Conservation (phyloP, 2,888 invertebrate species). For the Imbricaverruca yamaguchii region DNA sequence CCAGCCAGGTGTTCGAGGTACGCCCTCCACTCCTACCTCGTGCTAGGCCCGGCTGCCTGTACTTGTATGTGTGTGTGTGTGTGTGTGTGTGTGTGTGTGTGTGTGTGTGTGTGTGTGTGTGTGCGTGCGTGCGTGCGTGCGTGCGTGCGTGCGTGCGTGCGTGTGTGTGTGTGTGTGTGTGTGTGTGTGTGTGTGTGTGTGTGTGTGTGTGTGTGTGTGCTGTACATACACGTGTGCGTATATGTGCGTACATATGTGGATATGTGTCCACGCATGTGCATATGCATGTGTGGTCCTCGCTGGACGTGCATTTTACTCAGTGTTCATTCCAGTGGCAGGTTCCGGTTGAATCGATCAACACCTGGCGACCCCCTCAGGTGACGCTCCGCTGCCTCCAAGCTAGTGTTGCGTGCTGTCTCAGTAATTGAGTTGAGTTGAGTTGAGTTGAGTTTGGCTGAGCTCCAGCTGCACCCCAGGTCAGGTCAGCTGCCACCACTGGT, state of each 20-base stretch:
- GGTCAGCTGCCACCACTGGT: no score
- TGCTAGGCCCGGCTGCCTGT: background rate
- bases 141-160: no score
- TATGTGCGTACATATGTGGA: background rate
- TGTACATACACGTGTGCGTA: background rate
- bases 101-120: background rate
- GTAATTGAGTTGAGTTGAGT: no score
- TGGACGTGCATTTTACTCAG: background rate
- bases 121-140: no score
- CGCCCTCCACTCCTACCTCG: conserved; percentile 34
- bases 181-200: background rate
- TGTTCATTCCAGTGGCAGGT: no score
- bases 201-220: background rate
- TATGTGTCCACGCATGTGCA: background rate
- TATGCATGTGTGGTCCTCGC: background rate
- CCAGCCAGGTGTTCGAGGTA: conserved; percentile 55
- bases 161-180: background rate
- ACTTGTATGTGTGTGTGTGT: background rate
- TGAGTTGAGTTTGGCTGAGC: no score
- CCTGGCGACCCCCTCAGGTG: no score
- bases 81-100: background rate
- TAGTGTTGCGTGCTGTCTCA: no score
- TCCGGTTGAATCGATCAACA: no score
- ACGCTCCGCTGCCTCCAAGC: no score
- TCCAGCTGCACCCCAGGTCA: no score